These are phyloP conservation scores for Sebastes melanostomus DNA, from an alignment of 2,797 vertebrate genomes.

Conservation along the genomic window DNA sequence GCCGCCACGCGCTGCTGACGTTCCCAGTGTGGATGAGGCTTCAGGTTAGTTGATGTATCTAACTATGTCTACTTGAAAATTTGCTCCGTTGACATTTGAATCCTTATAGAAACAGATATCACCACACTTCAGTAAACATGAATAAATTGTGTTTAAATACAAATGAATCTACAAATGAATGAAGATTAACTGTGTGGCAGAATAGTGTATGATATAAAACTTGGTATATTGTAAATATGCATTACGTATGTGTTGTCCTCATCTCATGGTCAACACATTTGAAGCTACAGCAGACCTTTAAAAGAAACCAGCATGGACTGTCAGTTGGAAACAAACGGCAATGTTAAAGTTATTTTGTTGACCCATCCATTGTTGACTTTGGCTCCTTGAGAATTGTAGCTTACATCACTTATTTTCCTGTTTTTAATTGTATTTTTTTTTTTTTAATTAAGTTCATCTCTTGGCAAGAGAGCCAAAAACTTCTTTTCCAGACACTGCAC, in stretches of 20 bases:
- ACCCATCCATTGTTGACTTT: neutral
- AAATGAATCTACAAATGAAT: no score
- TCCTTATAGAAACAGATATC: neutral
- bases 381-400: neutral
- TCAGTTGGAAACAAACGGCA: neutral
- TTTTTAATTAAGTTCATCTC: neutral
- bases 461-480: neutral
- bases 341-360: neutral
- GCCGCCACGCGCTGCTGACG: no score
- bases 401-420: neutral
- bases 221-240: neutral
- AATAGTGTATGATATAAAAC: neutral
- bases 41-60: neutral
- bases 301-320: neutral
- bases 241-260: neutral
- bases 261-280: neutral
- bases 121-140: neutral
- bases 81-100: neutral
- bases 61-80: neutral
- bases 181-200: no score
- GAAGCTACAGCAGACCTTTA: neutral
- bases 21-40: no score
- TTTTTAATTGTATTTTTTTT: neutral
- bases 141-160: no score
- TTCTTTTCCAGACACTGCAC: neutral